These are phyloP conservation scores for Pristionchus mayeri DNA, from an alignment of 2,888 invertebrate species.

Conservation along the genomic window DNA sequence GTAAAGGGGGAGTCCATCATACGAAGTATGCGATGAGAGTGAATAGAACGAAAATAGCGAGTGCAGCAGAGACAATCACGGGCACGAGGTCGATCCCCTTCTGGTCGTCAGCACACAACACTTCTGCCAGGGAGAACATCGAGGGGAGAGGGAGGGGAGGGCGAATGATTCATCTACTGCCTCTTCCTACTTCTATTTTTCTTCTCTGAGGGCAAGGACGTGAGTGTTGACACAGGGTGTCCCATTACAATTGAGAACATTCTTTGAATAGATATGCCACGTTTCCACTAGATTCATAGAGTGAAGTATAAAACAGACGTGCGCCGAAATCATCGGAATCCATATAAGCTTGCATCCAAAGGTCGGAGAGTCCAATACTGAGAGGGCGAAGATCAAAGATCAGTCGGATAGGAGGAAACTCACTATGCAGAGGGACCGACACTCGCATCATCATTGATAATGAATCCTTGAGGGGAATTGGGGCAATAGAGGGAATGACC, in stretches of 20 bases:
- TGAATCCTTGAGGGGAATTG: constrained; percentile 58
- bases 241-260: too few species aligned
- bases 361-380: constrained; percentile 58
- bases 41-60: constrained; percentile 60
- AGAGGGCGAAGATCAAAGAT: constrained; percentile 47
- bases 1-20: not conserved
- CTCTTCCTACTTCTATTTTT: too few species aligned
- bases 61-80: constrained; percentile 60
- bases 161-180: too few species aligned
- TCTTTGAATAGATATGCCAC: not conserved
- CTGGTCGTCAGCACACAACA: constrained; percentile 61
- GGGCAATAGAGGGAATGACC: constrained; percentile 59
- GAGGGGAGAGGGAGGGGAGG: not conserved
- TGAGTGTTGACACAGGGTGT: too few species aligned
- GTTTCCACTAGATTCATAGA: not conserved
- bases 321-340: constrained; percentile 50
- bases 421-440: constrained; percentile 59
- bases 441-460: constrained; percentile 55
- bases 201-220: too few species aligned
- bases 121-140: constrained; percentile 54
- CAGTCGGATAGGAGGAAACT: constrained; percentile 39
- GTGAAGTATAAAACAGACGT: too few species aligned
- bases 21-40: constrained; percentile 62
- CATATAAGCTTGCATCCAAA: constrained; percentile 59
- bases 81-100: constrained; percentile 60